These are phyloP conservation scores for Gonocerus acuteangulatus DNA, from an alignment of 2,888 invertebrate species.

Conservation along the genomic window DNA sequence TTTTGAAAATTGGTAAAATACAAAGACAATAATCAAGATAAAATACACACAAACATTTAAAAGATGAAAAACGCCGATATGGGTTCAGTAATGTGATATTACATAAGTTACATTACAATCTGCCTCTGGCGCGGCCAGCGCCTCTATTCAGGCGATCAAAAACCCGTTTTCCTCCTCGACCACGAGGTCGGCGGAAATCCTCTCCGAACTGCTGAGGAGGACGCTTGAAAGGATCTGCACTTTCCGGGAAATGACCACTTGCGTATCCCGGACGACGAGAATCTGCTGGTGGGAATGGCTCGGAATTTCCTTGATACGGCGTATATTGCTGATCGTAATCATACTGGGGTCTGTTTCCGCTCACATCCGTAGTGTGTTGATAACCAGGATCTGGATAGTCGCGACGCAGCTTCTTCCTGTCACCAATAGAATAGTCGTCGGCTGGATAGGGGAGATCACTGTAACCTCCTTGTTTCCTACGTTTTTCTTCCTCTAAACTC, in stretches of 20 bases:
- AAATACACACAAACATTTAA: too few species aligned
- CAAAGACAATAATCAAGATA: too few species aligned
- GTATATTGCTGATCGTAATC: neutral
- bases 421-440: neutral
- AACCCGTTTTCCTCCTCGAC: conserved; percentile 5
- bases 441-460: neutral
- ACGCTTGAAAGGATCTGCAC: too few species aligned
- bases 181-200: neutral
- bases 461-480: neutral
- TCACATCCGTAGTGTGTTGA: neutral
- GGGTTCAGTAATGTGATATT: too few species aligned
- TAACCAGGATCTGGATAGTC: neutral
- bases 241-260: too few species aligned
- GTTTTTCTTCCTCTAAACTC: conserved; percentile 16
- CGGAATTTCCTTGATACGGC: neutral
- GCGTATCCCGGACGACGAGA: too few species aligned
- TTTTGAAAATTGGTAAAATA: too few species aligned
- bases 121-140: neutral
- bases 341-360: neutral
- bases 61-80: too few species aligned
- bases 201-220: neutral
- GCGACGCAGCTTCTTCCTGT: neutral
- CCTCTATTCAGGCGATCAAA: conserved; percentile 12
- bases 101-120: too few species aligned
- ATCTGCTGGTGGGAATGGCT: too few species aligned